Percentiles rank a stretch among this genome's conserved stretches.
phyloP scores from a whole-genome alignment of 1,140 invertebrate species.

The Eriocheir sinensis region DNA sequence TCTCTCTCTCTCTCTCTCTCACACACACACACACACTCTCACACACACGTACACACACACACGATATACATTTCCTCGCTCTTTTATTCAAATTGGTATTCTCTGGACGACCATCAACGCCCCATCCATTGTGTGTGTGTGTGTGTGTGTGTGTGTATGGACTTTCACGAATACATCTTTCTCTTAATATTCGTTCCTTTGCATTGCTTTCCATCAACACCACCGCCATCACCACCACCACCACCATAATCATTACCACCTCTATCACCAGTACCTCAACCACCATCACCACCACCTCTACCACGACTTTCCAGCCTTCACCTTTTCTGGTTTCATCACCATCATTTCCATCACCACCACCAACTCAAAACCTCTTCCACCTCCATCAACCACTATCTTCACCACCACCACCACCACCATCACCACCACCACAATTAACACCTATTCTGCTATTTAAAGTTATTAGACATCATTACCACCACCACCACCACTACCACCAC shows the following conservation, averaged over 20 bases:
- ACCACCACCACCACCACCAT: not conserved
- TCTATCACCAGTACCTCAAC: not conserved
- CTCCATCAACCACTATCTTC: not conserved
- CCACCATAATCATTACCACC: not conserved
- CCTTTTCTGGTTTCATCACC: too few species aligned
- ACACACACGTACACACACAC: too few species aligned
- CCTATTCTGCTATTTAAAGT: too few species aligned
- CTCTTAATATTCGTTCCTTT: not conserved
- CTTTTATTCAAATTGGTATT: too few species aligned
- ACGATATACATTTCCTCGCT: too few species aligned
- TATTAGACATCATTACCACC: too few species aligned
- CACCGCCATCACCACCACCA: not conserved
- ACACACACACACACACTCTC: too few species aligned
- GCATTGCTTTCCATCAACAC: not conserved
- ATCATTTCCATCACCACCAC: not conserved
- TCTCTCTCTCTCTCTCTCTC: too few species aligned
- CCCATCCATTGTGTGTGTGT: not conserved
- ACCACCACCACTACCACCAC: not conserved
- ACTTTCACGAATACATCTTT: not conserved
- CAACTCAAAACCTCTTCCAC: not conserved
- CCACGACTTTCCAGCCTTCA: too few species aligned
- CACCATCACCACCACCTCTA: not conserved
- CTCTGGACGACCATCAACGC: too few species aligned
- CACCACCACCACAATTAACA: not conserved
- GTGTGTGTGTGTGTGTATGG: not conserved